Percentiles rank a stretch among this genome's conserved stretches.
Conservation (phyloP, 2,888 invertebrate species). For the Phaonia tiefii region DNA sequence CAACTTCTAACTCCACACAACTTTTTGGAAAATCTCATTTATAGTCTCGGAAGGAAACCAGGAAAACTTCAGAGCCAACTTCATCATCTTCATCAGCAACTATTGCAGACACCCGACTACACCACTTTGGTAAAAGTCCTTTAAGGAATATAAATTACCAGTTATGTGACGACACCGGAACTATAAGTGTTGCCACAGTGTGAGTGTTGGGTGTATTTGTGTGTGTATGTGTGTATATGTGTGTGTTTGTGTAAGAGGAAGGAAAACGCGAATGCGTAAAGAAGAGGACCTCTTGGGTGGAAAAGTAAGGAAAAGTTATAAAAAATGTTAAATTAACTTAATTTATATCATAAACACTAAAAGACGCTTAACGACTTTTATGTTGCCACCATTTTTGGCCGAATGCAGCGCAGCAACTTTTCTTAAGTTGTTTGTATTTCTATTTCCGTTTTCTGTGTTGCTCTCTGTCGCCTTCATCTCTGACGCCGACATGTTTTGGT, state of each 20-base stretch:
- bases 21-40: background rate
- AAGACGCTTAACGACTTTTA: constrained; percentile 66
- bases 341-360: constrained; percentile 69
- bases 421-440: constrained; percentile 50
- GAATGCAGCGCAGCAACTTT: constrained; percentile 35
- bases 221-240: background rate
- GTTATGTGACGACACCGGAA: constrained; percentile 63
- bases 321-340: constrained; percentile 68
- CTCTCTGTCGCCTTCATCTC: background rate
- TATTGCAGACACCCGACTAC: constrained; percentile 19
- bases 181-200: constrained; percentile 16
- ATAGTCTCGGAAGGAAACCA: background rate
- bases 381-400: constrained; percentile 53
- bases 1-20: background rate
- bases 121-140: constrained; percentile 33
- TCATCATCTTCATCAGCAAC: constrained; percentile 37
- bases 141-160: constrained; percentile 66
- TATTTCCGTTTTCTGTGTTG: constrained; percentile 17
- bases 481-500: constrained; percentile 47
- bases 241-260: background rate
- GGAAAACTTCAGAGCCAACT: constrained; percentile 6
- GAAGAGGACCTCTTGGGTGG: constrained; percentile 7
- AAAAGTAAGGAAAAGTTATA: constrained; percentile 27
- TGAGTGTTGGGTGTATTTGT: background rate
- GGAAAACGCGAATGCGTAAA: too few species aligned